Evolutionary conservation across 2,797 vertebrate species (phyloP).

Genomic region (Scolopax rusticola): DNA sequence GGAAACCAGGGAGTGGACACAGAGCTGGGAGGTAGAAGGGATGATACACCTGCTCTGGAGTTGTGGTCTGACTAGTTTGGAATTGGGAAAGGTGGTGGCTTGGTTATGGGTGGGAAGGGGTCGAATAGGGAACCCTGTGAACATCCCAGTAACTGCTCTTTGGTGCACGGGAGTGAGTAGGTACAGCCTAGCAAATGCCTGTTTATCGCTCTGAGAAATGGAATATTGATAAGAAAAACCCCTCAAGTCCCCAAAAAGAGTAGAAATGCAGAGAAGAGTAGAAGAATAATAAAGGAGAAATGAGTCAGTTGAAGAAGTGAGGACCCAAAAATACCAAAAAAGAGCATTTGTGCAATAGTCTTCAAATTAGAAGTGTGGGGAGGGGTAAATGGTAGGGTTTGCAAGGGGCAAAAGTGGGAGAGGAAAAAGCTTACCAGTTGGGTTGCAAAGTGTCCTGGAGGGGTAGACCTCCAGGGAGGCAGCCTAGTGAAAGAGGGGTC

Average conservation of each 20-base stretch:
- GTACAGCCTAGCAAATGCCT: too few relatives aligned
- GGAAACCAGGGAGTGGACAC: neutral
- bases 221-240: accelerated
- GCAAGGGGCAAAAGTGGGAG: neutral
- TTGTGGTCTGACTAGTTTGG: neutral
- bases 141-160: too few relatives aligned
- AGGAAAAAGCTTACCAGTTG: neutral
- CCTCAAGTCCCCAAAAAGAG: neutral
- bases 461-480: neutral
- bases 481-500: neutral
- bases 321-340: neutral
- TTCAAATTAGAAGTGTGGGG: neutral
- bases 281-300: neutral
- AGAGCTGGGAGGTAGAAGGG: neutral
- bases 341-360: too few relatives aligned
- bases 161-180: too few relatives aligned
- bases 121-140: neutral
- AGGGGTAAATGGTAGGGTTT: neutral
- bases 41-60: neutral
- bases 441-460: neutral
- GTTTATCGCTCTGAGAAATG: too few relatives aligned
- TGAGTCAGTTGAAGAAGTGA: neutral
- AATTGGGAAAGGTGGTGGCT: accelerated
- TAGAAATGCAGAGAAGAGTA: neutral
- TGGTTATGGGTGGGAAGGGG: neutral